Conservation (phyloP, 1,140 invertebrate genomes). For the Cyrtorhinus lividipennis region DNA sequence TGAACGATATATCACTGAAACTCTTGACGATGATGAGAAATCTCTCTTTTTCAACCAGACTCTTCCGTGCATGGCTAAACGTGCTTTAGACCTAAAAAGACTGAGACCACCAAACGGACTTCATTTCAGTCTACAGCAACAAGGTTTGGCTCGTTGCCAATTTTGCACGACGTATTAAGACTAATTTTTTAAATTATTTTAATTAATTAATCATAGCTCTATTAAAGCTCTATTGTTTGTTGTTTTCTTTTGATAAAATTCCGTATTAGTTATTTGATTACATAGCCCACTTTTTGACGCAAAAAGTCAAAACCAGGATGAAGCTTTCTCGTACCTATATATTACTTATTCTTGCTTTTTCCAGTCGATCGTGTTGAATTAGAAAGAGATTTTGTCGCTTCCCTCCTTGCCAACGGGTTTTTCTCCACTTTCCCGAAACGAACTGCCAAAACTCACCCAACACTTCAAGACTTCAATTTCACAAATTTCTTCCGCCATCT, state of each 20-base stretch:
- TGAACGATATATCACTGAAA: slow-evolving; percentile 45
- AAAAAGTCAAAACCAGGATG: no score
- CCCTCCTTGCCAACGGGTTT: slow-evolving; percentile 62
- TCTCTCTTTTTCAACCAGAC: slow-evolving; percentile 49
- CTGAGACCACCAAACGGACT: slow-evolving; percentile 51
- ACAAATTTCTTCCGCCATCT: slow-evolving; percentile 58
- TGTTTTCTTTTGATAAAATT: no score
- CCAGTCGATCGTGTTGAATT: slow-evolving; percentile 50
- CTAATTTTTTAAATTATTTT: not conserved
- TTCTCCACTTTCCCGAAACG: slow-evolving; percentile 70
- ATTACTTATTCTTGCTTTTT: no score
- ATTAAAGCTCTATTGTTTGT: no score
- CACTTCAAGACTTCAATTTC: slow-evolving; percentile 66
- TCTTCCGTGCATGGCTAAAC: slow-evolving; percentile 50
- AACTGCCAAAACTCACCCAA: slow-evolving; percentile 60
- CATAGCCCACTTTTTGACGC: no score
- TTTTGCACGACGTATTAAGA: not conserved
- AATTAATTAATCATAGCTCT: no score
- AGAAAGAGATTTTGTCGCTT: slow-evolving; percentile 53
- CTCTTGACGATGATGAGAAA: slow-evolving; percentile 43
- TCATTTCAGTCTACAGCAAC: slow-evolving; percentile 62
- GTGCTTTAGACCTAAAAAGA: slow-evolving; percentile 49
- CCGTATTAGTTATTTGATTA: not conserved
- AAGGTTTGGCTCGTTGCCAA: slow-evolving; percentile 44
- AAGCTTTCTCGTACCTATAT: no score